Base-by-base conservation (phyloP, 2,797 vertebrate species). In the Enteromius trimaculatus region DNA sequence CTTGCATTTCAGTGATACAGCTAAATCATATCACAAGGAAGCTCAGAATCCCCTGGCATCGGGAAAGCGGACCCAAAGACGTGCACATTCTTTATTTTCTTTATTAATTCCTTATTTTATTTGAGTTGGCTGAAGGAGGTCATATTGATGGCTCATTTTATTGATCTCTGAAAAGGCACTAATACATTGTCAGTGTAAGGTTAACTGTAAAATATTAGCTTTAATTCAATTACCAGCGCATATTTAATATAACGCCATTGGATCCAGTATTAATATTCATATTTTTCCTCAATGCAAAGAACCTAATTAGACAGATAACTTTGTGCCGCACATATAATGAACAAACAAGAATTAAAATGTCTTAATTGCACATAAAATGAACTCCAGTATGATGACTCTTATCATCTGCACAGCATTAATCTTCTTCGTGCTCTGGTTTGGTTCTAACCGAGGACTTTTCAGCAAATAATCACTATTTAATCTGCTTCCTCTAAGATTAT, bases 1-100 rank as follows among this genome's bases (percentile, higher is more conserved):
- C 83, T 85, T 85, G 85, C 83, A 79, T 86, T 86, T 86, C 83
- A 85, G 83, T 77, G 86, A 84, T 79, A 53, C 72, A 77, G 78
- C 85, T 79, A 86, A 89, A 87, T 87, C 80, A 85, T 85, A 88
- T 86, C 82, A 86, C 34, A 72, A 76, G 81, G 75, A 80, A 55
- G 77, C 39, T 69, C 55, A 53, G 37, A 76, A 77, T 83, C 81
- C 81, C 81, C 19, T 55, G 83, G 78, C 76, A 82, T 86, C 51
- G 79, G 75, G 70, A 68, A 66, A n/a, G 71, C 23, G 14, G 19
- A 47, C 55, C 23, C 39, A 81, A 51, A 74, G 44, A 53, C 51
- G 26, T 58, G 62, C 66, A 47, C 29, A 1, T 55, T 31, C 66
- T 58, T 47, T 65, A 68, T 55, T 66, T 68, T 82, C 60, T 31